Evolutionary conservation across 2,888 invertebrate species (phyloP).

Genomic region (Stenoptilia bipunctidactyla): DNA sequence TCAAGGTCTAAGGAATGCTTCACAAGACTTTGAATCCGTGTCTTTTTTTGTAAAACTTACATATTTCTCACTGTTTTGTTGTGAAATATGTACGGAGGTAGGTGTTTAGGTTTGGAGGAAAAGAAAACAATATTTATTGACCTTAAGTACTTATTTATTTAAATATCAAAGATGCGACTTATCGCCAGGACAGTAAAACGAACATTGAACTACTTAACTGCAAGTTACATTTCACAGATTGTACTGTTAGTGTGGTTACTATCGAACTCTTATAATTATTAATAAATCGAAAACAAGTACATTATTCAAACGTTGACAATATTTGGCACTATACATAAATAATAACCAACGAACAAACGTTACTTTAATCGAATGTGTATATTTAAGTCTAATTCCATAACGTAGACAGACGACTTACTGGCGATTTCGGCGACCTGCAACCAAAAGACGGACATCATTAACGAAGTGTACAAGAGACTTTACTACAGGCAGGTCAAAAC

Average conservation of each 20-base stretch:
- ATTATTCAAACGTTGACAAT: conserved; percentile 25
- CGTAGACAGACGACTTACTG: conserved; percentile 37
- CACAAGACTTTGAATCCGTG: too few species aligned
- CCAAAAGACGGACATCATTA: too few species aligned
- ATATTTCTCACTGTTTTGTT: too few species aligned
- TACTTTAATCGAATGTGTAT: conserved; percentile 27
- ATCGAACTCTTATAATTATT: conserved; percentile 10
- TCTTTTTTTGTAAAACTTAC: too few species aligned
- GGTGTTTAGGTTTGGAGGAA: too few species aligned
- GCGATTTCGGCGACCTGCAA: conserved; percentile 63
- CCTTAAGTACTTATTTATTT: conserved; percentile 29
- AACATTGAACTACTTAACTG: conserved; percentile 31
- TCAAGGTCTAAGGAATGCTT: too few species aligned
- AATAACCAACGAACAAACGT: conserved; percentile 39
- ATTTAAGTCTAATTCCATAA: conserved; percentile 31
- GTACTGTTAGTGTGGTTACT: conserved; percentile 27
- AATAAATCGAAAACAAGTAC: conserved; percentile 12
- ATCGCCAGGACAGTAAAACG: conserved; percentile 37
- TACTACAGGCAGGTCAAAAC: too few species aligned
- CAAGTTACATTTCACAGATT: neutral
- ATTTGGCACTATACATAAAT: conserved; percentile 58
- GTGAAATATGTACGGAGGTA: too few species aligned
- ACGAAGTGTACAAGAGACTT: too few species aligned
- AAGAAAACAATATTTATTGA: too few species aligned
- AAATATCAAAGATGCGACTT: conserved; percentile 47